phyloP scores from a whole-genome alignment of 2,888 invertebrate genomes.

The Cephus rjabovi region DNA sequence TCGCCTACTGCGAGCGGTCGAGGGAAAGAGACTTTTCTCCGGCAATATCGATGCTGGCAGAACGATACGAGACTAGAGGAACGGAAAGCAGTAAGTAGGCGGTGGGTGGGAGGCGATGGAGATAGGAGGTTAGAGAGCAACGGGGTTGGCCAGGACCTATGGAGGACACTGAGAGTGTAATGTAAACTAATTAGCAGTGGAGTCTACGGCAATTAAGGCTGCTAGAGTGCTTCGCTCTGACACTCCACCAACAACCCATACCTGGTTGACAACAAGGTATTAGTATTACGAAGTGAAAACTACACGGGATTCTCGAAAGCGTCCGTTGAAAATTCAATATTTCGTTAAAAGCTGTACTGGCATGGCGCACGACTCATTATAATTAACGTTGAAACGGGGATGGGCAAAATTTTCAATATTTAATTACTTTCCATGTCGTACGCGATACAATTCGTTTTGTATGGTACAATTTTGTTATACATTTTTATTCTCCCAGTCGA shows the following conservation, averaged over 20 bases:
- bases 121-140: conserved; percentile 17
- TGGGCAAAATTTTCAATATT: neutral
- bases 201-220: conserved; percentile 64
- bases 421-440: neutral
- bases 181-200: conserved; percentile 65
- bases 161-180: conserved; percentile 60
- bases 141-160: conserved; percentile 21
- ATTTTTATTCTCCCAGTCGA: neutral
- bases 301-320: neutral
- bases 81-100: neutral
- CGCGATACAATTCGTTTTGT: neutral
- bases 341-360: neutral
- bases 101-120: neutral
- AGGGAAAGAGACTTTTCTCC: neutral
- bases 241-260: conserved; percentile 42
- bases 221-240: conserved; percentile 59
- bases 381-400: neutral
- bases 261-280: conserved; percentile 5
- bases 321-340: neutral
- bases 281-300: neutral
- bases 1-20: neutral
- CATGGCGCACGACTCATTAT: neutral
- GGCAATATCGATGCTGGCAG: neutral
- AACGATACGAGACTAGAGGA: neutral
- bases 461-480: neutral